These are phyloP conservation scores for Chlorospingus flavigularis DNA, from an alignment of 2,797 vertebrate genomes.

Conservation along the genomic window DNA sequence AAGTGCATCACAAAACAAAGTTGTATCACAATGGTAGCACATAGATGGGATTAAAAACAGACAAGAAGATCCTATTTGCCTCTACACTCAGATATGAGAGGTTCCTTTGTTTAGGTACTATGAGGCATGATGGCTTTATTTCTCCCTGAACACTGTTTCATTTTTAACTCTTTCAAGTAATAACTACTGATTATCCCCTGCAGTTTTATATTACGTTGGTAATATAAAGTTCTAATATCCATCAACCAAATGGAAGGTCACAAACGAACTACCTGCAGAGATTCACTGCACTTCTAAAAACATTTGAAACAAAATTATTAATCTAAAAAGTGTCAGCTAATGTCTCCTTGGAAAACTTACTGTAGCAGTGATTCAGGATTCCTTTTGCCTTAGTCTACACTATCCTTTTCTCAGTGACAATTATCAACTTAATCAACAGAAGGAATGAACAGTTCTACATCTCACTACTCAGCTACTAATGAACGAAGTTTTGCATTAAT, in stretches of 20 bases:
- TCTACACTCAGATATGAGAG: background rate
- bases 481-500: background rate
- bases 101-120: background rate
- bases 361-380: background rate
- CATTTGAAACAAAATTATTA: background rate
- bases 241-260: background rate
- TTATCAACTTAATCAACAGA: background rate
- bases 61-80: background rate
- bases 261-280: background rate
- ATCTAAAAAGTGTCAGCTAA: background rate
- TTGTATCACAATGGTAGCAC: background rate
- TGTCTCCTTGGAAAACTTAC: background rate
- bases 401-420: background rate
- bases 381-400: background rate
- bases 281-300: background rate
- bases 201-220: background rate
- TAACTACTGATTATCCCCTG: background rate
- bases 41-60: background rate
- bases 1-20: background rate
- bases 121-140: background rate
- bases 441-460: background rate
- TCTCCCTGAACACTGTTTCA: background rate
- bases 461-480: background rate
- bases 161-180: background rate
- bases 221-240: background rate